Base-by-base conservation (phyloP, 2,113 vertebrate genomes). In the Phrynocephalus versicolor region DNA sequence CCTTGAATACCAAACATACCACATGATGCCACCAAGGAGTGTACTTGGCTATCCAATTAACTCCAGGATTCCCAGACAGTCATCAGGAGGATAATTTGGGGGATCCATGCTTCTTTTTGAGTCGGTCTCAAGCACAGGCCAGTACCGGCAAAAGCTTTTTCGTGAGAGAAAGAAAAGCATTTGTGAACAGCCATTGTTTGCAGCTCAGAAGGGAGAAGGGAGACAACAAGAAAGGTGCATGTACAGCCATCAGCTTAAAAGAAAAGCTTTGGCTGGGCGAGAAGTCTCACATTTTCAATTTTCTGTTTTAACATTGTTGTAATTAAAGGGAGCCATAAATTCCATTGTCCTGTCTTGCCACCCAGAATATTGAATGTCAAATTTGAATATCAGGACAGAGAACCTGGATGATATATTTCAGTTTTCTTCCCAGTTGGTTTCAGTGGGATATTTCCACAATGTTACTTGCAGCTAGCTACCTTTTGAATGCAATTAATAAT, bases 301-400 rank as follows among this genome's bases (percentile, higher is more conserved):
- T 82, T 55, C 64, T 83, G 19, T 21, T 25, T 1, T 45, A 10
- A 39, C 57, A 71, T 70, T 69, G 70, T 45, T 16, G 84, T 35
- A 82, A 77, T 76, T 72, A 2, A 35, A 82, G 77, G 19, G 13
- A 14, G 72, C 83, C 58, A 81, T 87, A 83, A 83, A 87, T 87
- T 64, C n/a, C 41, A 79, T 79, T 87, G 67, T 87, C 39, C 70
- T 67, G 86, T 67, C 35, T 62, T 1, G 7, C 25, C 76, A 71
- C 39, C 19, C 30, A 8, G 70, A 75, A 70, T 88, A 81, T 85
- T 39, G 39, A 35, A 65, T 45, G 37, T 57, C 6, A 2, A 55
- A 82, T 85, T 78, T 85, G 83, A 69, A 65, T 84, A 76, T 65
- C 41, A 21, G 57, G 16, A 51, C 30, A 25, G 55, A 72, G 25